A percentile compares a stretch with the other conserved stretches of the same genome.
Evolutionary conservation across 2,888 invertebrate genomes (phyloP).

Genomic region (Tenodera sinensis): DNA sequence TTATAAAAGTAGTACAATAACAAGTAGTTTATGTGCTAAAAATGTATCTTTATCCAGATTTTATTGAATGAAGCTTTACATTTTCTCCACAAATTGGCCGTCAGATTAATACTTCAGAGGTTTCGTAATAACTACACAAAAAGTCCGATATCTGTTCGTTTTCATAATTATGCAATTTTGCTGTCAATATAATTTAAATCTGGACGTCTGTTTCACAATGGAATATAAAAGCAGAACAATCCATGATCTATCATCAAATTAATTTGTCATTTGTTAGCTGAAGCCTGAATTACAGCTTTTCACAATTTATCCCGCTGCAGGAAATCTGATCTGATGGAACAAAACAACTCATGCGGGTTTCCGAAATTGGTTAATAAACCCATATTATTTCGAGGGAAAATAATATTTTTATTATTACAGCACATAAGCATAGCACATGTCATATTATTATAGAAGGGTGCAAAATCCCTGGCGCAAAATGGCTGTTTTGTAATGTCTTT

Average conservation of each 20-base stretch:
- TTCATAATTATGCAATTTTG: not conserved
- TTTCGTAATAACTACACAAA: not conserved
- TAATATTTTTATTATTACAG: not conserved
- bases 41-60: no score
- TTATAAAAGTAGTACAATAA: no score
- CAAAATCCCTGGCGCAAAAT: not conserved
- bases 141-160: not conserved
- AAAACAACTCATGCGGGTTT: not conserved
- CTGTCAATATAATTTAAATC: not conserved
- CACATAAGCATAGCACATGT: not conserved
- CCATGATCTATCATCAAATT: not conserved
- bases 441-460: not conserved
- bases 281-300: not conserved
- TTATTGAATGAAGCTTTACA: no score
- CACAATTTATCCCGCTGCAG: not conserved
- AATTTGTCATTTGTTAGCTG: not conserved
- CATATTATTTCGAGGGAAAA: not conserved
- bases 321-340: not conserved
- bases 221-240: not conserved
- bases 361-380: not conserved
- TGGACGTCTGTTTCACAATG: not conserved
- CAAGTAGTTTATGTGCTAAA: no score
- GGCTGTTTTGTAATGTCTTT: not conserved
- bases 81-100: no score
- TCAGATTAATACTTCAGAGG: no score